Conservation (phyloP, 2,113 vertebrate genomes). For the Parus major region DNA sequence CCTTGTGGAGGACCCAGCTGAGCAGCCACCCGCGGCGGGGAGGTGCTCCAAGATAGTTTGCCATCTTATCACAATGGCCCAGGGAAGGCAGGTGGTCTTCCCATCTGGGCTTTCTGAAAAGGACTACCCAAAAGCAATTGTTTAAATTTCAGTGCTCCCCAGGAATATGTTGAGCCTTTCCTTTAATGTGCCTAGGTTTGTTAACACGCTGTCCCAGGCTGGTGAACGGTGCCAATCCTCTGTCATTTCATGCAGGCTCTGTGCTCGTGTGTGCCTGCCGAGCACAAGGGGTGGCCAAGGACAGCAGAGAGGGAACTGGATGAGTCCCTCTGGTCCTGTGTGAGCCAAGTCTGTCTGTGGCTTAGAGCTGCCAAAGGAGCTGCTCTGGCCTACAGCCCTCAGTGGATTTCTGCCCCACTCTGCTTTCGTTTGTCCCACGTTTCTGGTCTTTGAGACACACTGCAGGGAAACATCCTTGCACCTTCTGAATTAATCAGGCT, state of each 20-base stretch:
- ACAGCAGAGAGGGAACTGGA: background rate
- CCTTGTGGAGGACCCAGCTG: background rate
- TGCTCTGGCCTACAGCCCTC: background rate
- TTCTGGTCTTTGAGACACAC: background rate
- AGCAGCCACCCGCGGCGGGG: background rate
- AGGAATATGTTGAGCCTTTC: background rate
- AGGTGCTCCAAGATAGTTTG: background rate
- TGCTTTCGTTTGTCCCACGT: background rate
- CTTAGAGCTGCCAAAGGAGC: background rate
- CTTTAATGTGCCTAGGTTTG: background rate
- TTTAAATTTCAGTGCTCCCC: conserved; percentile 8
- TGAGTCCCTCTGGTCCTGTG: background rate
- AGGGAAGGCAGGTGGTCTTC: background rate
- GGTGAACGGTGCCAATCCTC: background rate
- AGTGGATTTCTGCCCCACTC: background rate
- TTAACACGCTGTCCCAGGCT: background rate
- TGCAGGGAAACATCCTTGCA: background rate
- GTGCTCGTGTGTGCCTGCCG: rapidly evolving
- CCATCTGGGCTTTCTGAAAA: conserved; percentile 6
- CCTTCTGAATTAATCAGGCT: background rate
- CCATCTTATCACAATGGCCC: conserved; percentile 28
- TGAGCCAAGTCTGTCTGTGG: background rate
- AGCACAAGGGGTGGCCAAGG: background rate
- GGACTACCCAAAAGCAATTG: background rate
- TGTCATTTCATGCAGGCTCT: background rate